phyloP scores from a whole-genome alignment of 2,888 invertebrate species.

The Julus scandinavius region DNA sequence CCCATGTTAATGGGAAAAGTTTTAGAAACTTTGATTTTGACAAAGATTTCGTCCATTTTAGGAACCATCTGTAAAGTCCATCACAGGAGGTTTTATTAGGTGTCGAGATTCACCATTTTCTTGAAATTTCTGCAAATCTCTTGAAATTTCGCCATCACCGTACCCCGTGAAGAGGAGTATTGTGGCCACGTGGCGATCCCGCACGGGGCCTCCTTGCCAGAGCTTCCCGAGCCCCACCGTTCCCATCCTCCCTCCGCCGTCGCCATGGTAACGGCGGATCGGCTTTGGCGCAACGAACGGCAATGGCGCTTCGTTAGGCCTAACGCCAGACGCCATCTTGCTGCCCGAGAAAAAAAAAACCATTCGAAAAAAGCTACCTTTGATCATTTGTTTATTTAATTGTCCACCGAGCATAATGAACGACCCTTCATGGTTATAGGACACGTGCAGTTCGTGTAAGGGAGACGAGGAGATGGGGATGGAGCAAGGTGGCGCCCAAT shows the following conservation, averaged over 20 bases:
- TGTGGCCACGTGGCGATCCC: background rate
- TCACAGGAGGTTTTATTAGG: too few species aligned
- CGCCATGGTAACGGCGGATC: conserved; percentile 3
- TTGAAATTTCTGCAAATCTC: background rate
- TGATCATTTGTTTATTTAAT: too few species aligned
- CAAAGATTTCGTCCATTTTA: too few species aligned
- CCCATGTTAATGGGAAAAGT: too few species aligned
- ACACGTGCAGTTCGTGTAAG: background rate
- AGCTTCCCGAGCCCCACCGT: conserved; percentile 27
- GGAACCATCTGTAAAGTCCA: too few species aligned
- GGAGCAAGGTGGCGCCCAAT: background rate
- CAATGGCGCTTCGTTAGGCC: background rate
- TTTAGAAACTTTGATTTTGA: too few species aligned
- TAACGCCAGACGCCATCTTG: background rate
- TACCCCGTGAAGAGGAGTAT: background rate
- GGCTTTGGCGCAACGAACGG: conserved; percentile 39
- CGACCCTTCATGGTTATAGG: background rate
- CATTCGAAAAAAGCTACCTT: background rate
- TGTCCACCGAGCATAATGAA: background rate
- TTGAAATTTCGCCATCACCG: too few species aligned
- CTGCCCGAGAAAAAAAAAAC: background rate
- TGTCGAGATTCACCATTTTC: background rate
- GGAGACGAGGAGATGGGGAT: background rate
- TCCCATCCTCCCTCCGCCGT: conserved; percentile 24
- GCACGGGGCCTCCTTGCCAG: background rate